Evolutionary conservation across 2,888 invertebrate genomes (phyloP), one percentile per base, ranked within the genome.

Genomic region (Hesperia comma): DNA sequence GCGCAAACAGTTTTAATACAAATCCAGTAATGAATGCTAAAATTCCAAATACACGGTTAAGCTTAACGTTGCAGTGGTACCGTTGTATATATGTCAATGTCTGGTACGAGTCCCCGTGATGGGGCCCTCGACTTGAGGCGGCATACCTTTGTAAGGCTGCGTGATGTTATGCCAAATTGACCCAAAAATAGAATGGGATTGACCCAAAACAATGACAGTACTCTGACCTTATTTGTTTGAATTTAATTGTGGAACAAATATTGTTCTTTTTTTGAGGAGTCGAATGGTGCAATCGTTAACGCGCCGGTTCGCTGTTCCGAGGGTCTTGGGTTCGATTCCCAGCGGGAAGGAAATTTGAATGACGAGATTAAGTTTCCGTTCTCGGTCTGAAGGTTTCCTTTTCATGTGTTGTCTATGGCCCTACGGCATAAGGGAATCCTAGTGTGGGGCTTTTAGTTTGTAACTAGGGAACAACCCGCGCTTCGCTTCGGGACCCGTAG

Each of bases 71-170:
- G 21, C n/a, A 37, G 51, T 64, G 58, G 64, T 64, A 19, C 40
- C 12, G 15, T 51, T 41, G 57, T 41, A 58, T 63, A 64, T 64
- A 53, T 64, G 58, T 64, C 64, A 64, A 51, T 64, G 64, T 64
- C 64, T 64, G 37, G 40, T 57, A 64, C 40, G 63, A 43, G 56
- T 58, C 51, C 64, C 40, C 32, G 56, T 57, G 55, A 51, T 19
- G 63, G 49, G 46, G 46, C 54, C 41, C 54, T 62, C 17, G 21
- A 55, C 19, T 56, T 55, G 51, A 21, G 55, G 10, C 26, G 37
- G 43, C 46, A 63, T 63, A 63, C 63, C 37, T 49, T 64, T 58
- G 63, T 57, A 37, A 41, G 51, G 56, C 37, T 58, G 60, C 33
- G 19, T 54, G 19, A 55, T 33, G 46, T 41, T 43, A 53, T 15